phyloP scores from a whole-genome alignment of 1,140 invertebrate species.

The Cecropterus lyciades region DNA sequence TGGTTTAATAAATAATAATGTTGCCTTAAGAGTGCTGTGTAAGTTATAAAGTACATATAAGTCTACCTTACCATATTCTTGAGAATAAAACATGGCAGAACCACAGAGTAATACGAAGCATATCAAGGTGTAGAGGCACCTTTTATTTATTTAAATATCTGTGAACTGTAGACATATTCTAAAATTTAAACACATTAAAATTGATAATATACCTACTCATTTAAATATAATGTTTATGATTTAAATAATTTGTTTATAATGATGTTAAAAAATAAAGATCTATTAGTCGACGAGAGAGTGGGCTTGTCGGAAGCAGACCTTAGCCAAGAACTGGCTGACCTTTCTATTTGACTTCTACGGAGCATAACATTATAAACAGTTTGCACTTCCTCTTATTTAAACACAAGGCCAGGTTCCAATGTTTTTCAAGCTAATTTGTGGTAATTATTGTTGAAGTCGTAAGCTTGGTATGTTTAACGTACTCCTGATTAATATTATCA shows the following conservation, averaged over 20 bases:
- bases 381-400: slow-evolving; percentile 45
- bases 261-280: background rate
- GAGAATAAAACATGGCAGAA: too few relatives aligned
- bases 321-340: slow-evolving; percentile 42
- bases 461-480: too few relatives aligned
- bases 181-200: background rate
- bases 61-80: too few relatives aligned
- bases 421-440: slow-evolving; percentile 43
- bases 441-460: background rate
- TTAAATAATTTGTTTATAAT: too few relatives aligned
- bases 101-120: too few relatives aligned
- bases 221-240: background rate
- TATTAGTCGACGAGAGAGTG: slow-evolving; percentile 10
- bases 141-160: too few relatives aligned
- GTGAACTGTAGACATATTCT: too few relatives aligned
- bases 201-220: background rate
- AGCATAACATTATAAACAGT: slow-evolving; percentile 46
- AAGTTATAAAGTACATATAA: too few relatives aligned
- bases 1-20: too few relatives aligned
- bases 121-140: too few relatives aligned
- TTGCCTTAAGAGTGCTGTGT: too few relatives aligned
- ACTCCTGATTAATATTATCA: too few relatives aligned
- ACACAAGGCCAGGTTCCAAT: slow-evolving; percentile 41
- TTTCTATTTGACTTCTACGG: slow-evolving; percentile 48
- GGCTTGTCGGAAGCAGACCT: slow-evolving; percentile 46